Evolutionary conservation across 2,888 invertebrate species (phyloP).

Genomic region (Cremastinae sp.): DNA sequence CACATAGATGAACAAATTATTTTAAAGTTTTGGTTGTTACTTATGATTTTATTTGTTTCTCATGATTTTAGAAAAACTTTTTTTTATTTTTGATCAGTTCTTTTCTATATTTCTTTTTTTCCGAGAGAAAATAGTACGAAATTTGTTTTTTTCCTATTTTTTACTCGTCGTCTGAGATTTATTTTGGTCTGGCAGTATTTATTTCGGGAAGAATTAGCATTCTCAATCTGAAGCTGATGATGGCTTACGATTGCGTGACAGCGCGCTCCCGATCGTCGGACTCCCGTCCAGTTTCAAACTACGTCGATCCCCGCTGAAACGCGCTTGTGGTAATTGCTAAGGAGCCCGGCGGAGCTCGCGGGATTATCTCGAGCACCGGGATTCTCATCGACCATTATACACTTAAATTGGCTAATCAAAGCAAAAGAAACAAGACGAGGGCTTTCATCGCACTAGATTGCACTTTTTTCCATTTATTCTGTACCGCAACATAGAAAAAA

Average conservation of each 20-base stretch:
- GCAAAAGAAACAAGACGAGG: not conserved
- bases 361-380: constrained; percentile 23
- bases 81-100: too few relatives aligned
- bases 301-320: constrained; percentile 29
- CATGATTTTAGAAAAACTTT: too few relatives aligned
- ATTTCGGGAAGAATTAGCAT: not conserved
- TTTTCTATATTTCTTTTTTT: too few relatives aligned
- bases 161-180: too few relatives aligned
- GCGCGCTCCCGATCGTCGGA: constrained; percentile 31
- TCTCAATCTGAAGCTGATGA: not conserved
- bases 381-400: constrained; percentile 50
- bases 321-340: constrained; percentile 39
- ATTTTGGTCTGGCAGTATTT: not conserved
- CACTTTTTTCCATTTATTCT: not conserved
- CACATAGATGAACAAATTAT: too few relatives aligned
- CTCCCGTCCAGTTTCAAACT: constrained; percentile 21
- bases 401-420: not conserved
- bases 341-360: constrained; percentile 20
- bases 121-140: too few relatives aligned
- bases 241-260: constrained; percentile 35
- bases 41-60: too few relatives aligned
- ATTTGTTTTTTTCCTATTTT: too few relatives aligned
- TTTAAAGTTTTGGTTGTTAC: too few relatives aligned
- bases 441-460: not conserved
- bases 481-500: too few relatives aligned